Evolutionary conservation across 2,113 vertebrate species (phyloP).

Genomic region (Corapipo altera): DNA sequence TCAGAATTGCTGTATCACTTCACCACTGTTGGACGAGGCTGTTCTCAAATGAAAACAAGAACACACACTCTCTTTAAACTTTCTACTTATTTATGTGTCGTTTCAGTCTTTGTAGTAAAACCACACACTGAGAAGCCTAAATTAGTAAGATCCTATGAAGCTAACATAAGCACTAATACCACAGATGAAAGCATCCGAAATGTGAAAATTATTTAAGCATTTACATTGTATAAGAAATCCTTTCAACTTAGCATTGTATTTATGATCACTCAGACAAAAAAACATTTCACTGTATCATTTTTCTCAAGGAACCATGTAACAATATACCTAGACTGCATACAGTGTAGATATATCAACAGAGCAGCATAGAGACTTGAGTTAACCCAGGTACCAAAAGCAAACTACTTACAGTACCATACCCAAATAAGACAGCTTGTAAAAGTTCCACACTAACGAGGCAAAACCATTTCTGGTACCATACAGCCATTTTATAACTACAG

Average conservation of each 20-base stretch:
- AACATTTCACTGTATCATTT: background rate
- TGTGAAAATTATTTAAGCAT: background rate
- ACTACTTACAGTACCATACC: background rate
- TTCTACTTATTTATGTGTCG: background rate
- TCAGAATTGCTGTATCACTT: background rate
- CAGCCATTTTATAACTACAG: background rate
- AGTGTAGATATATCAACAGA: rapidly evolving
- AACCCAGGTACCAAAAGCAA: background rate
- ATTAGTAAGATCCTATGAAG: background rate
- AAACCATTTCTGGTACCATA: background rate
- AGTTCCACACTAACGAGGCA: background rate
- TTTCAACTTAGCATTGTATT: background rate
- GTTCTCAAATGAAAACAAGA: background rate
- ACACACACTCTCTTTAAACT: background rate
- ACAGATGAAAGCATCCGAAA: background rate
- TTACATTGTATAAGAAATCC: background rate
- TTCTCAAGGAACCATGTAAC: background rate
- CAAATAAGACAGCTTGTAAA: background rate
- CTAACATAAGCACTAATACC: background rate
- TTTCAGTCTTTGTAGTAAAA: background rate
- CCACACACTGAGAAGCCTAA: background rate
- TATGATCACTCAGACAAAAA: background rate
- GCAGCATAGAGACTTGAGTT: background rate
- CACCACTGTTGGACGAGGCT: background rate
- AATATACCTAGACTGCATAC: background rate